phyloP scores from a whole-genome alignment of 2,797 vertebrate genomes.

The Coregonus suidteri region DNA sequence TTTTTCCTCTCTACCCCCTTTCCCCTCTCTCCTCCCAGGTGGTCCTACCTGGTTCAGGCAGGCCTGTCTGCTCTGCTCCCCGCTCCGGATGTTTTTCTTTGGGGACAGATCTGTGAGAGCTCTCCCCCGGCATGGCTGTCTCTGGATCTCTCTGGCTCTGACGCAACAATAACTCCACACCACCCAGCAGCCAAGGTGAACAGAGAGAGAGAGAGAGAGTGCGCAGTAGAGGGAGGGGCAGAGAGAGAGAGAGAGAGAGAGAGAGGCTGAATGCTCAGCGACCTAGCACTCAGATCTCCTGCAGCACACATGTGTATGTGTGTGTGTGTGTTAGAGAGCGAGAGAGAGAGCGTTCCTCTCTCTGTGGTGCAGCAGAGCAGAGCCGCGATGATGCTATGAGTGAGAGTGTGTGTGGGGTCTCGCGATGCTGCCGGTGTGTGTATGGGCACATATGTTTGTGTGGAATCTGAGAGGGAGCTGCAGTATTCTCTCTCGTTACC shows the following conservation, averaged over 20 bases:
- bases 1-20: background rate
- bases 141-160: constrained; percentile 66
- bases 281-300: constrained; percentile 59
- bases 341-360: constrained; percentile 39
- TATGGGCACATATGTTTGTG: constrained; percentile 42
- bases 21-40: background rate
- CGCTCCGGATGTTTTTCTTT: constrained; percentile 61
- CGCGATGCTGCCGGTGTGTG: constrained; percentile 22
- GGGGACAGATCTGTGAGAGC: constrained; percentile 70
- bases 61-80: constrained; percentile 68
- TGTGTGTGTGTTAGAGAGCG: constrained; percentile 36
- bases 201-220: background rate
- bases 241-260: constrained; percentile 18
- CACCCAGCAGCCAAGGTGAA: constrained; percentile 70
- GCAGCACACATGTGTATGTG: constrained; percentile 57
- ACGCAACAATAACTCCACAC: constrained; percentile 72
- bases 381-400: constrained; percentile 62
- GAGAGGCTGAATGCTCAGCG: constrained; percentile 53
- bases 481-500: constrained; percentile 64
- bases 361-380: constrained; percentile 65
- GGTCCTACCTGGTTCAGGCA: constrained; percentile 77
- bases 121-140: constrained; percentile 77
- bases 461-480: constrained; percentile 59
- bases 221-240: constrained; percentile 19
- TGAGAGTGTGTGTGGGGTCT: constrained; percentile 42